phyloP scores from a whole-genome alignment of 2,888 invertebrate species.

The Notodonta ziczac region DNA sequence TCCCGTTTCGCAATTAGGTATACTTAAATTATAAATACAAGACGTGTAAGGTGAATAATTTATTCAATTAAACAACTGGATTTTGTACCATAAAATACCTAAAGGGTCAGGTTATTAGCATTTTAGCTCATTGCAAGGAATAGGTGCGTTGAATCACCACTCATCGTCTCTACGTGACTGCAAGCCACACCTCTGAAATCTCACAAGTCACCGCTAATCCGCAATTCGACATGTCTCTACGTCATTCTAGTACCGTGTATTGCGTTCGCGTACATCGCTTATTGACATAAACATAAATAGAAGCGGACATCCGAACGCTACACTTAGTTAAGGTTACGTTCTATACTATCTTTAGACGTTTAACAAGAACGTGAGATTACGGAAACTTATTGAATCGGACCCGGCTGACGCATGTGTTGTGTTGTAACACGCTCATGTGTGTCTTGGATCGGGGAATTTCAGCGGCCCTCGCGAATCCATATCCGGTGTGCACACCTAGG shows the following conservation, averaged over 20 bases:
- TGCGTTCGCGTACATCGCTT: not conserved
- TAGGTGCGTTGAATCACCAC: too few relatives aligned
- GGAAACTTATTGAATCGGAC: slow-evolving; percentile 12
- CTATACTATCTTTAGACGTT: slow-evolving; percentile 19
- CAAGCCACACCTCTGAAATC: not conserved
- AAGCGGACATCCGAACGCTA: slow-evolving; percentile 10
- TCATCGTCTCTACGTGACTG: not conserved
- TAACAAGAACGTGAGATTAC: slow-evolving; percentile 17
- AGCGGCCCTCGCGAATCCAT: not conserved
- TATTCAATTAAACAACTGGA: not conserved
- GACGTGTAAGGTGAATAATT: too few relatives aligned
- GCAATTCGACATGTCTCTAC: not conserved
- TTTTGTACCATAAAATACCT: too few relatives aligned
- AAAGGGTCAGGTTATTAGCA: too few relatives aligned
- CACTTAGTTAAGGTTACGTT: slow-evolving; percentile 13
- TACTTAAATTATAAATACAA: too few relatives aligned
- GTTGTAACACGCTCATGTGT: not conserved
- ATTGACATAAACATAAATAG: not conserved
- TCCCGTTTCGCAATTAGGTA: too few relatives aligned
- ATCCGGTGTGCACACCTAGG: not conserved
- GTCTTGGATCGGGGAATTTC: not conserved
- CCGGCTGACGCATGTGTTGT: slow-evolving; percentile 19
- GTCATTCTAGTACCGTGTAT: not conserved
- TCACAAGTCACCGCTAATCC: not conserved
- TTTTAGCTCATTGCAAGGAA: too few relatives aligned